phyloP scores from a whole-genome alignment of 2,888 invertebrate species.

The Pedicia rivosa region DNA sequence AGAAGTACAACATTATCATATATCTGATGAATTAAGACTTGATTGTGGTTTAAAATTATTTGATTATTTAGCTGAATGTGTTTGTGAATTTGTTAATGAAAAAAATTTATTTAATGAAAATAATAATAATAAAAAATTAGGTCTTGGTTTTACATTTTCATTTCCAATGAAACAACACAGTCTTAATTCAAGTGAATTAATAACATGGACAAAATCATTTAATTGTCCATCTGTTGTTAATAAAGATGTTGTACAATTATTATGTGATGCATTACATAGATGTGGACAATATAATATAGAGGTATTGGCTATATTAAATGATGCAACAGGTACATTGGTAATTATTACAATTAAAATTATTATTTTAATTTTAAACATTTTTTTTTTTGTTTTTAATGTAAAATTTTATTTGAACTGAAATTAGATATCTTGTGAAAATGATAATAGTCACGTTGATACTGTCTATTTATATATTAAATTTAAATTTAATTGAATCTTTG shows the following conservation, averaged over 20 bases:
- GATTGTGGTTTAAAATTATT: conserved; percentile 50
- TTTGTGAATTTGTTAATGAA: conserved; percentile 47
- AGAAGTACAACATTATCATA: conserved; percentile 46
- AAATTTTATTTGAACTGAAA: background rate
- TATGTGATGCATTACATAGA: conserved; percentile 45
- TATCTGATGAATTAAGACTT: conserved; percentile 39
- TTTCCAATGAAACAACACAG: conserved; percentile 67
- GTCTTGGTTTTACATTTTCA: conserved; percentile 70
- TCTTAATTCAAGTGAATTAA: conserved; percentile 52
- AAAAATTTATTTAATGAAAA: conserved; percentile 39
- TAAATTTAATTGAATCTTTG: too few relatives aligned
- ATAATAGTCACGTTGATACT: too few relatives aligned
- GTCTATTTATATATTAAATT: too few relatives aligned
- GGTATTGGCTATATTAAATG: conserved; percentile 60
- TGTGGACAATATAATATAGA: conserved; percentile 39
- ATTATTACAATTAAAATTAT: too few relatives aligned
- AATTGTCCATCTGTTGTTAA: conserved; percentile 54
- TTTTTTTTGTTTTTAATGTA: too few relatives aligned
- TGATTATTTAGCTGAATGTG: conserved; percentile 59
- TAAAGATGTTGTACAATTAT: conserved; percentile 49
- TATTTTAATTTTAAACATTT: too few relatives aligned
- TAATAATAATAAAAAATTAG: conserved; percentile 36
- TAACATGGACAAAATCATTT: conserved; percentile 76
- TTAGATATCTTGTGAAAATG: too few relatives aligned
- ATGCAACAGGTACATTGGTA: conserved; percentile 55